Conservation (phyloP, 2,888 invertebrate genomes). For the Eupithecia dodoneata region DNA sequence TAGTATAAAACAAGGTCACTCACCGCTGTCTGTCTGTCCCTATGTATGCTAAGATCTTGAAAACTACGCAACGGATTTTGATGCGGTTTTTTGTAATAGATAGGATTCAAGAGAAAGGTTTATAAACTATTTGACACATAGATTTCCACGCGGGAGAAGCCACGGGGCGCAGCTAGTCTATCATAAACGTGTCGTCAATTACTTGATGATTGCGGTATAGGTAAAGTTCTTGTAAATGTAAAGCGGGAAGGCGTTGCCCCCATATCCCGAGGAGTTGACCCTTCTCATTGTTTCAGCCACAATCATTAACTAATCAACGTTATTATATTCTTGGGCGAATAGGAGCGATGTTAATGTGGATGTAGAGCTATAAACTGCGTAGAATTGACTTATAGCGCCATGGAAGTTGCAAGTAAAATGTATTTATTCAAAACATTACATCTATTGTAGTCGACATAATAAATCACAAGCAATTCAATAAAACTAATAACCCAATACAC, state of each 20-base stretch:
- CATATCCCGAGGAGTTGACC: constrained; percentile 44
- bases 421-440: no score
- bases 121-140: no score
- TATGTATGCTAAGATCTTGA: no score
- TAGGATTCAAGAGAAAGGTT: no score
- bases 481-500: no score
- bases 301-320: constrained; percentile 80
- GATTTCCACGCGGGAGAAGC: neutral
- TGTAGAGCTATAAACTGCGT: constrained; percentile 47
- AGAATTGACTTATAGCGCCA: constrained; percentile 42
- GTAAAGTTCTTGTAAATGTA: neutral
- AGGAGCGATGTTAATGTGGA: constrained; percentile 68
- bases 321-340: constrained; percentile 75
- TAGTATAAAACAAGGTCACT: no score
- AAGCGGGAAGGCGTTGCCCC: constrained; percentile 50
- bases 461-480: no score
- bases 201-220: neutral
- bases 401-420: no score
- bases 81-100: neutral
- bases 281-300: constrained; percentile 72
- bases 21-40: no score
- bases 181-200: neutral
- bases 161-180: neutral
- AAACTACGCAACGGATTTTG: no score
- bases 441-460: no score